Conservation (phyloP, 2,113 vertebrate species). For the Lagopus muta region DNA sequence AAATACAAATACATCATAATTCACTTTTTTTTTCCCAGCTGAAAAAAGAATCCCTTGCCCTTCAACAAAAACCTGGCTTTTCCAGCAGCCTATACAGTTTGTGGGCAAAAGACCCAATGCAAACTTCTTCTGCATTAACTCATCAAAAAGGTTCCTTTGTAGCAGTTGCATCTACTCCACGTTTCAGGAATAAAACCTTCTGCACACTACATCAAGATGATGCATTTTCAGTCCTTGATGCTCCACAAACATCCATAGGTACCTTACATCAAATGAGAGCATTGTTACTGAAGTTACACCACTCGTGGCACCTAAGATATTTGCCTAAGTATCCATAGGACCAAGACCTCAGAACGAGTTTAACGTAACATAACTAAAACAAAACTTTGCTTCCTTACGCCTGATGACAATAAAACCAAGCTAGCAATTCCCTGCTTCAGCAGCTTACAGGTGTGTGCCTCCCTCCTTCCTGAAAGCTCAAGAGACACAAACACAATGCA, state of each 20-base stretch:
- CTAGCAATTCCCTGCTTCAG: background rate
- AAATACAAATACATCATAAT: constrained; percentile 50
- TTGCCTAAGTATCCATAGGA: background rate
- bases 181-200: background rate
- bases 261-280: background rate
- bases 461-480: background rate
- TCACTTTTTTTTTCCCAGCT: background rate
- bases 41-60: constrained; percentile 1
- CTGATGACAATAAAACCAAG: background rate
- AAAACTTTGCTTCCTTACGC: background rate
- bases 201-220: background rate
- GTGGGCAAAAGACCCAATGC: constrained; percentile 19
- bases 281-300: background rate
- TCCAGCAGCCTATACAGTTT: background rate
- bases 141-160: background rate
- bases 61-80: constrained; percentile 31
- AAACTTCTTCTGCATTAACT: constrained; percentile 6
- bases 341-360: background rate
- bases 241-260: background rate
- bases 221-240: background rate
- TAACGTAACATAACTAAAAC: accelerated
- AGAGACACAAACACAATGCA: constrained; percentile 28
- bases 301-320: background rate
- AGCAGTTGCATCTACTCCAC: background rate
- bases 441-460: background rate